A percentile compares a stretch with the other conserved stretches of the same genome.
Evolutionary conservation across 2,113 vertebrate species (phyloP).

Genomic region (Polypterus senegalus): DNA sequence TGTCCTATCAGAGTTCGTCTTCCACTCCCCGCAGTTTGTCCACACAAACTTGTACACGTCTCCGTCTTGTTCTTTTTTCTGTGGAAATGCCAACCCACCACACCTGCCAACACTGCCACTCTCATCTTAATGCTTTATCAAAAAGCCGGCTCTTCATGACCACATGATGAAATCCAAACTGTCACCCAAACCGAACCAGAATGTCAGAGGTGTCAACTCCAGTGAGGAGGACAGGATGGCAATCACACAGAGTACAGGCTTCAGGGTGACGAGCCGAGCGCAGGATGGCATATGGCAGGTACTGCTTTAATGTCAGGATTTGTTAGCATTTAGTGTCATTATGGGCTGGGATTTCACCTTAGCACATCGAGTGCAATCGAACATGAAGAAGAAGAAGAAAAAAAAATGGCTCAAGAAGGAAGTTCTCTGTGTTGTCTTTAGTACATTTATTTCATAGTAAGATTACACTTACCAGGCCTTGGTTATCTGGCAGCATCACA

Average conservation of each 20-base stretch:
- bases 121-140: too few relatives aligned
- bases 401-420: not conserved
- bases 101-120: too few relatives aligned
- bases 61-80: too few relatives aligned
- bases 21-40: too few relatives aligned
- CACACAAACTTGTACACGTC: too few relatives aligned
- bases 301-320: not conserved
- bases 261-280: not conserved
- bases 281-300: not conserved
- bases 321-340: not conserved
- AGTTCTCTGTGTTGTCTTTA: not conserved
- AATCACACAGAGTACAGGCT: not conserved
- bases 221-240: not conserved
- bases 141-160: too few relatives aligned
- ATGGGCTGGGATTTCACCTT: slow-evolving; percentile 3
- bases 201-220: too few relatives aligned
- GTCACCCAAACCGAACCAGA: too few relatives aligned
- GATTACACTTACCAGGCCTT: slow-evolving; percentile 66
- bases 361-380: slow-evolving; percentile 1
- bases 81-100: too few relatives aligned
- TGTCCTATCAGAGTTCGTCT: too few relatives aligned
- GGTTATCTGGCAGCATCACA: slow-evolving; percentile 87
- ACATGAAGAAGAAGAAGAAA: not conserved
- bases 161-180: too few relatives aligned
- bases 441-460: not conserved